These are phyloP conservation scores for Gastracanthus pulcherrimus DNA, from an alignment of 2,888 invertebrate species.

Conservation along the genomic window DNA sequence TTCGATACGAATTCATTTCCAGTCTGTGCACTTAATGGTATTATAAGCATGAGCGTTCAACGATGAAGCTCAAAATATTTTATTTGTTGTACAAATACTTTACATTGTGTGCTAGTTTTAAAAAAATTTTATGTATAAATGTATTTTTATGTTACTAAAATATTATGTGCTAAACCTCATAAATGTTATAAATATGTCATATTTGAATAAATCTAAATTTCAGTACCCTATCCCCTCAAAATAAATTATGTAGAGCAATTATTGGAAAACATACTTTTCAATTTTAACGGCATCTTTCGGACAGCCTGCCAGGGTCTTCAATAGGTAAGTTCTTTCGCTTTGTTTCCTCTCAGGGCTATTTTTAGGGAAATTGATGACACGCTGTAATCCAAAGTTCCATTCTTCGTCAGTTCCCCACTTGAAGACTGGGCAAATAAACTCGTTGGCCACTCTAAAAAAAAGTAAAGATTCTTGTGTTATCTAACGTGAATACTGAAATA, in stretches of 20 bases:
- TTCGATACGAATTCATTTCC: too few species aligned
- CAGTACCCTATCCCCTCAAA: too few species aligned
- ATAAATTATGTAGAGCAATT: too few species aligned
- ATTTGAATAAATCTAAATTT: too few species aligned
- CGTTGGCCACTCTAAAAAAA: slow-evolving; percentile 83
- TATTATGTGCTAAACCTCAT: too few species aligned
- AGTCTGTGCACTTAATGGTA: too few species aligned
- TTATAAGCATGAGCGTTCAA: too few species aligned
- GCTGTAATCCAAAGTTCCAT: slow-evolving; percentile 89
- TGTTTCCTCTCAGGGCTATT: slow-evolving; percentile 80
- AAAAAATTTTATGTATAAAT: too few species aligned
- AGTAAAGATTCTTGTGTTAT: background rate
- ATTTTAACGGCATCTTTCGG: slow-evolving; percentile 86
- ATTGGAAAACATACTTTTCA: slow-evolving; percentile 78
- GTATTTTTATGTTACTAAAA: too few species aligned
- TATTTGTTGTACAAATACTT: too few species aligned
- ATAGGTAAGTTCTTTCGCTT: slow-evolving; percentile 87
- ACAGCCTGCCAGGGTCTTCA: slow-evolving; percentile 89
- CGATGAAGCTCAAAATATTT: too few species aligned
- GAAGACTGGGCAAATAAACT: slow-evolving; percentile 89
- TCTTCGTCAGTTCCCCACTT: slow-evolving; percentile 89
- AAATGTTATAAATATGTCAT: too few species aligned
- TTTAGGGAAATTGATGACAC: slow-evolving; percentile 87
- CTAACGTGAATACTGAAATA: background rate
- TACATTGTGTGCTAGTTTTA: background rate